A percentile compares a stretch with the other conserved stretches of the same genome.
Evolutionary conservation across 2,113 vertebrate species (phyloP).

Genomic region (Cynopterus brachyotis): DNA sequence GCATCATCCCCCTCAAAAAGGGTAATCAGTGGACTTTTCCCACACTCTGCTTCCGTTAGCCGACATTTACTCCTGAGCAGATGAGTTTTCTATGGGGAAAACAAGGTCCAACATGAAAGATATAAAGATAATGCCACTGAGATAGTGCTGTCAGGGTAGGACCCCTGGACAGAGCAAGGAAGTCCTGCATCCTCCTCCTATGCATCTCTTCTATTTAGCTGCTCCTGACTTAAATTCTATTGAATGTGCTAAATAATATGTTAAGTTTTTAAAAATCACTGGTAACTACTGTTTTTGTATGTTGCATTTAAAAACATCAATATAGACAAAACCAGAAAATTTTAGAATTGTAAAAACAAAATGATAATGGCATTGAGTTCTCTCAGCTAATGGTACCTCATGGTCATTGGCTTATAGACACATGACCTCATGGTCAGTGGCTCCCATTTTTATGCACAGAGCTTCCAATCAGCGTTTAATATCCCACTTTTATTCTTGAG

Average conservation of each 20-base stretch:
- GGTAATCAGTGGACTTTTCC: background rate
- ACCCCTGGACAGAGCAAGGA: background rate
- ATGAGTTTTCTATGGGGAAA: background rate
- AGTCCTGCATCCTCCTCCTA: background rate
- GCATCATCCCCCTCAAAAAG: background rate
- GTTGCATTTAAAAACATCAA: background rate
- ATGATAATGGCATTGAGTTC: background rate
- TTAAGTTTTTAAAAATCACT: background rate
- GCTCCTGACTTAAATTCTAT: background rate
- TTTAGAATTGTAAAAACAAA: background rate
- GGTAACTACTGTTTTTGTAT: background rate
- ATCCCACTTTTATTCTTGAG: background rate
- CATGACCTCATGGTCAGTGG: background rate
- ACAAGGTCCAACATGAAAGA: background rate
- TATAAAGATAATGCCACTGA: background rate
- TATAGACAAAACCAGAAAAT: background rate
- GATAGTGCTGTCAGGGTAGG: background rate
- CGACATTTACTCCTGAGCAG: background rate
- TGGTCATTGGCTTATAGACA: background rate
- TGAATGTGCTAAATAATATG: background rate
- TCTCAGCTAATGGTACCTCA: background rate
- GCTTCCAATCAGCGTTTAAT: background rate
- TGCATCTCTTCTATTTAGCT: background rate
- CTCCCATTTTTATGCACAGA: background rate
- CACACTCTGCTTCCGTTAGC: background rate